phyloP scores from a whole-genome alignment of 2,113 vertebrate genomes.

The Gyps fulvus region DNA sequence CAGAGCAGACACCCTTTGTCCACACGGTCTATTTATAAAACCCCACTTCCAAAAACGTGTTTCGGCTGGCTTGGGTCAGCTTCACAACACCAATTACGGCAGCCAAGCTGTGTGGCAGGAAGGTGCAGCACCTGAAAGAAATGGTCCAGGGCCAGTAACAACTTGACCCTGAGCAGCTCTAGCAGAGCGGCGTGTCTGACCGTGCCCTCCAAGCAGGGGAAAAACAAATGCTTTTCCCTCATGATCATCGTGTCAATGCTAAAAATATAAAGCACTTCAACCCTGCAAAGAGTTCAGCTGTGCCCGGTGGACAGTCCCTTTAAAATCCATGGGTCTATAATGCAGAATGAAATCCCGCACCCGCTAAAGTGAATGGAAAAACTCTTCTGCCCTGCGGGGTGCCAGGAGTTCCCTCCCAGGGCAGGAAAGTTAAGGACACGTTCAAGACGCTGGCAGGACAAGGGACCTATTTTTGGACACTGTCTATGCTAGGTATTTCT shows the following conservation, averaged over 20 bases:
- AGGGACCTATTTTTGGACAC: conserved; percentile 6
- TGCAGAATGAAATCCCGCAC: conserved; percentile 8
- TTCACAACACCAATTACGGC: neutral
- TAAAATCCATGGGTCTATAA: neutral
- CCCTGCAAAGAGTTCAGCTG: neutral
- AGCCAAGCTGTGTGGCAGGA: neutral
- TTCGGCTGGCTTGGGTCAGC: neutral
- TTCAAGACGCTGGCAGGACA: neutral
- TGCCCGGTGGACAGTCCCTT: neutral
- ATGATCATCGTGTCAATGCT: neutral
- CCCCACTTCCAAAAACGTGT: neutral
- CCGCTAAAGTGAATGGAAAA: conserved; percentile 29
- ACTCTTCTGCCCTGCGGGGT: neutral
- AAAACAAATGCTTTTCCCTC: neutral
- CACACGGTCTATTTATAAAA: conserved; percentile 25
- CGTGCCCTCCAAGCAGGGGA: neutral
- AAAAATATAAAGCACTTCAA: conserved; percentile 2
- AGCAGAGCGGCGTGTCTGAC: neutral
- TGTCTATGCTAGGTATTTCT: conserved; percentile 5
- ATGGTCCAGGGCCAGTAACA: conserved; percentile 32
- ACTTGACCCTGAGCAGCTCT: neutral
- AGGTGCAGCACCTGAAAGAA: neutral
- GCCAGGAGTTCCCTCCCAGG: neutral
- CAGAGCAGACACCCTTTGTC: neutral
- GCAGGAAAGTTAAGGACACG: conserved; percentile 34